Evolutionary conservation across 1,140 invertebrate genomes (phyloP).

Genomic region (Megathymus violae): DNA sequence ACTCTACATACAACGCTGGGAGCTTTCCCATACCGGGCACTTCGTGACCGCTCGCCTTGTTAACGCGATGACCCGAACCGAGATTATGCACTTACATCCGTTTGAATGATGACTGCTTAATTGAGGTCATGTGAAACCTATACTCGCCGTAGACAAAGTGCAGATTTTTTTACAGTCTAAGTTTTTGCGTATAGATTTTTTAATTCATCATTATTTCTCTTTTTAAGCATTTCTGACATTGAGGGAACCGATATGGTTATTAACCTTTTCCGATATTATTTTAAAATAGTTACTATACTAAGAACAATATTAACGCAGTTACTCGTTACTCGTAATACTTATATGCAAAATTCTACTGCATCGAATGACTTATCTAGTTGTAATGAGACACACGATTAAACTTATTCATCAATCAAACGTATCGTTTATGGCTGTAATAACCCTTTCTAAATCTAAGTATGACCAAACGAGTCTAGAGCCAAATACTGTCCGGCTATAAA

Average conservation of each 20-base stretch:
- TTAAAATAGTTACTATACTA: too few relatives aligned
- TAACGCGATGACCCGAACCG: conserved; percentile 68
- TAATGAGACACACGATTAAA: not conserved
- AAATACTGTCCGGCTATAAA: conserved; percentile 30
- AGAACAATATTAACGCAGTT: too few relatives aligned
- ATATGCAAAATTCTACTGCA: too few relatives aligned
- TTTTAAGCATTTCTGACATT: too few relatives aligned
- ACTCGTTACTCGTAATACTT: too few relatives aligned
- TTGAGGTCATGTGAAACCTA: conserved; percentile 76
- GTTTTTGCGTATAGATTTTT: conserved; percentile 1
- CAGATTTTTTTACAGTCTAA: conserved; percentile 46
- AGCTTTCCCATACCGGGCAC: conserved; percentile 78
- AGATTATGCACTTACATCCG: conserved; percentile 78
- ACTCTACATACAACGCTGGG: conserved; percentile 62
- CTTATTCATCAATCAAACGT: not conserved
- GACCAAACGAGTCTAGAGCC: conserved; percentile 12
- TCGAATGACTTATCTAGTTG: not conserved
- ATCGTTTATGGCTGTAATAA: conserved; percentile 15
- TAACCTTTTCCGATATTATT: too few relatives aligned
- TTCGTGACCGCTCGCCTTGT: conserved; percentile 75
- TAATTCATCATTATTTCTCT: not conserved
- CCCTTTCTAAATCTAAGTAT: conserved; percentile 16
- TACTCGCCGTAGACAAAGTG: conserved; percentile 58
- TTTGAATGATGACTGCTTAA: conserved; percentile 75
- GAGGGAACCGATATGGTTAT: too few relatives aligned